These are phyloP conservation scores for Poecilia wingei DNA, from an alignment of 2,797 vertebrate species.

Conservation along the genomic window DNA sequence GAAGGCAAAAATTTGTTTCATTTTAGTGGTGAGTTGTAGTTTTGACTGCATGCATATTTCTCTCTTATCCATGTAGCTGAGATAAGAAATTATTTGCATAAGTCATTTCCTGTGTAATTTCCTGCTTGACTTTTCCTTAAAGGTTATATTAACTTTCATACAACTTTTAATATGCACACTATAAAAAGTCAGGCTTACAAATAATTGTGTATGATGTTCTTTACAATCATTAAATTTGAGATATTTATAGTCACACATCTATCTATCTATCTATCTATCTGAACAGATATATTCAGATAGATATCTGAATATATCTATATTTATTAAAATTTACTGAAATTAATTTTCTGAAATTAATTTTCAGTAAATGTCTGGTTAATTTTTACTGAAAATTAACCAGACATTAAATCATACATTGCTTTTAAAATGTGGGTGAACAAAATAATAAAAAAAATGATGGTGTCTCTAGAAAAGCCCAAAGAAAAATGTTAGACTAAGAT, in stretches of 20 bases:
- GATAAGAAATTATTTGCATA: conserved; percentile 25
- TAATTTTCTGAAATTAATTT: too few relatives aligned
- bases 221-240: neutral
- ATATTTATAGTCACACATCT: neutral
- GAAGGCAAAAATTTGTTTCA: neutral
- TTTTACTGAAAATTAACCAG: neutral
- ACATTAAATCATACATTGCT: neutral
- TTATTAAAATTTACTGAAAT: too few relatives aligned
- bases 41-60: conserved; percentile 7
- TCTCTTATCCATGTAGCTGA: conserved; percentile 1
- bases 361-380: too few relatives aligned
- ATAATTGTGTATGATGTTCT: neutral
- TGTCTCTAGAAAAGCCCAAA: neutral
- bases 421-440: neutral
- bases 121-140: conserved; percentile 20
- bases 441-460: neutral
- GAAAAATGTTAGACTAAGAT: neutral
- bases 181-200: neutral
- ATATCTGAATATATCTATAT: too few relatives aligned
- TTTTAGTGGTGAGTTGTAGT: conserved; percentile 19
- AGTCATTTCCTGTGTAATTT: conserved; percentile 42
- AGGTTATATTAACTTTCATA: conserved; percentile 6
- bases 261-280: neutral
- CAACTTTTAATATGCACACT: neutral
- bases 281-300: too few relatives aligned